phyloP scores from a whole-genome alignment of 2,797 vertebrate genomes.

The Phataginus tricuspis region DNA sequence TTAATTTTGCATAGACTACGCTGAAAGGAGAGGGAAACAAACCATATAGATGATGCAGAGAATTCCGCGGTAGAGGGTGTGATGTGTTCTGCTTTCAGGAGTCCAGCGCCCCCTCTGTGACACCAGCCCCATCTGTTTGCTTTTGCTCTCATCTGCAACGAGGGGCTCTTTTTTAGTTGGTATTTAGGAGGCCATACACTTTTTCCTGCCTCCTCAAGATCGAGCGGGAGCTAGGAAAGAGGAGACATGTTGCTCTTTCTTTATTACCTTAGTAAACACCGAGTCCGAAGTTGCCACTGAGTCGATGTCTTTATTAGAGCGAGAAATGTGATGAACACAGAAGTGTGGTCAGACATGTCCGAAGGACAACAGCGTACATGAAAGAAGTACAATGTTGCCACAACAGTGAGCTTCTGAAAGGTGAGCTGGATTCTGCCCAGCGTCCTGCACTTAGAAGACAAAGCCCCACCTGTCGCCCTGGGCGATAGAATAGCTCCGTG shows the following conservation, averaged over 20 bases:
- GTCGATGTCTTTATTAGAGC: conserved; percentile 48
- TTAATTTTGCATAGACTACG: not conserved
- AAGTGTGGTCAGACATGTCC: conserved; percentile 66
- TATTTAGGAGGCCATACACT: not conserved
- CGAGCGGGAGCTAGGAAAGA: conserved; percentile 34
- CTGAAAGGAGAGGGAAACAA: not conserved
- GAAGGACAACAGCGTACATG: conserved; percentile 52
- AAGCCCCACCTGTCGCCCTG: conserved; percentile 74
- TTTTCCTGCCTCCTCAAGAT: conserved; percentile 34
- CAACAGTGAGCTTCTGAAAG: conserved; percentile 67
- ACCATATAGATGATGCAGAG: not conserved
- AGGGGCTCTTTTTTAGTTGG: not conserved
- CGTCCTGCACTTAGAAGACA: conserved; percentile 60
- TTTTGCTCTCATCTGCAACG: not conserved
- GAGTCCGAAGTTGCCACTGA: not conserved
- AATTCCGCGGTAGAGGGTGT: not conserved
- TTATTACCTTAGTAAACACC: not conserved
- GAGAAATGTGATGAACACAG: not conserved
- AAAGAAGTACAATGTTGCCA: conserved; percentile 71
- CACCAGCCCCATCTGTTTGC: not conserved
- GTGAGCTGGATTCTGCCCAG: conserved; percentile 62
- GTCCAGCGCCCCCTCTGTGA: not conserved
- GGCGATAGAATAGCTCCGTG: conserved; percentile 23
- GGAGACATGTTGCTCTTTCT: not conserved
- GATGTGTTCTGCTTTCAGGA: not conserved